phyloP scores from a whole-genome alignment of 2,797 vertebrate genomes.

The Mallotus villosus region DNA sequence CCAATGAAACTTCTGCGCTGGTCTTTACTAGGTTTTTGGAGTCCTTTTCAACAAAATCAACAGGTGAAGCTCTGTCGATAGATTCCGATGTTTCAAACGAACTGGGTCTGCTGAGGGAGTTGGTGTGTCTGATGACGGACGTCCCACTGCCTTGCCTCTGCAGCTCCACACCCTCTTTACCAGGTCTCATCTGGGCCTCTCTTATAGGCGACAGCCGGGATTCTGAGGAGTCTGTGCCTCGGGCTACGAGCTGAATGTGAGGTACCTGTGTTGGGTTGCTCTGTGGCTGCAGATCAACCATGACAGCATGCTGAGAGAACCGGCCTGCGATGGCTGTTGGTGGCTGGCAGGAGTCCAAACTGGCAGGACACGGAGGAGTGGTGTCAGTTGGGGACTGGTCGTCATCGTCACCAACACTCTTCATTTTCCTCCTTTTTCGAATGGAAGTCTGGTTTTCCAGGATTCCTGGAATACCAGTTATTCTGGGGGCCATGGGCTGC shows the following conservation, averaged over 20 bases:
- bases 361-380: conserved; percentile 75
- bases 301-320: conserved; percentile 67
- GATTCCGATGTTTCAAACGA: conserved; percentile 91
- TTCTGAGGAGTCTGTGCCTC: conserved; percentile 74
- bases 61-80: conserved; percentile 79
- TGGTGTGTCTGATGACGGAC: conserved; percentile 98
- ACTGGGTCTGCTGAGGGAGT: conserved; percentile 89
- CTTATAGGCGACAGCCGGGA: conserved; percentile 74
- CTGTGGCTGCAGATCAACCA: conserved; percentile 75
- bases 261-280: conserved; percentile 76
- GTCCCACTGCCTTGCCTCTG: conserved; percentile 93
- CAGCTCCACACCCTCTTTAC: conserved; percentile 80
- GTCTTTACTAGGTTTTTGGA: conserved; percentile 64
- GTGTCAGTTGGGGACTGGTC: conserved; percentile 88
- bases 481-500: conserved; percentile 79
- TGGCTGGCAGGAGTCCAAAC: conserved; percentile 73
- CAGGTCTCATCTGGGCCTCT: conserved; percentile 76
- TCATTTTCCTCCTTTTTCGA: conserved; percentile 96
- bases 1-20: conserved; percentile 62
- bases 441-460: conserved; percentile 90
- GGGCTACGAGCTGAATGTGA: conserved; percentile 82
- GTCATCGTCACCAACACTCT: conserved; percentile 96
- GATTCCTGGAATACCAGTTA: conserved; percentile 70
- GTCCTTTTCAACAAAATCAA: conserved; percentile 79
- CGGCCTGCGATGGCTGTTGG: conserved; percentile 57